A percentile compares a stretch with the other conserved stretches of the same genome.
phyloP scores from a whole-genome alignment of 2,797 vertebrate genomes.

The Hapalemur alaotrensis region DNA sequence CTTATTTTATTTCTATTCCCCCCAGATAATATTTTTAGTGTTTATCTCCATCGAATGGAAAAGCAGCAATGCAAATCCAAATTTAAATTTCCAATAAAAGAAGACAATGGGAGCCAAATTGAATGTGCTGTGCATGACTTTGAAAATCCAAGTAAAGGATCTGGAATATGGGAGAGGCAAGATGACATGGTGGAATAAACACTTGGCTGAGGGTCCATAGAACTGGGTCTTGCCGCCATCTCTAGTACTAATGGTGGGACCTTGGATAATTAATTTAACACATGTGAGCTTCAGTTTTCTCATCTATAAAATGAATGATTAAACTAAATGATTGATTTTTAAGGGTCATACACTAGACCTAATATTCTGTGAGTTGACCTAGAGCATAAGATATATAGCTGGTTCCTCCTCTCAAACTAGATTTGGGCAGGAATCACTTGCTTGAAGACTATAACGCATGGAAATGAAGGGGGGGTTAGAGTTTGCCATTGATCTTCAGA shows the following conservation, averaged over 20 bases:
- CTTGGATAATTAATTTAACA: background rate
- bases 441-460: background rate
- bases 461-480: background rate
- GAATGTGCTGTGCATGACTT: conserved; percentile 14
- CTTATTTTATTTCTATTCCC: conserved; percentile 60
- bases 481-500: background rate
- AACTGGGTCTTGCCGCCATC: background rate
- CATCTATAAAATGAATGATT: background rate
- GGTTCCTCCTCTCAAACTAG: background rate
- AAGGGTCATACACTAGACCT: background rate
- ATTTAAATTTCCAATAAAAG: conserved; percentile 67
- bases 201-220: background rate
- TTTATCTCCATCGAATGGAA: conserved; percentile 54
- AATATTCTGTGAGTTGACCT: background rate
- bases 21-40: conserved; percentile 53
- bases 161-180: background rate
- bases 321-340: background rate
- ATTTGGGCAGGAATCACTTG: background rate
- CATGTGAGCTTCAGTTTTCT: background rate
- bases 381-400: background rate
- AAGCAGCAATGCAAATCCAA: conserved; percentile 61
- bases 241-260: background rate
- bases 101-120: conserved; percentile 37
- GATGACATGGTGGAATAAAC: background rate
- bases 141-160: conserved; percentile 49